Evolutionary conservation across 1,140 invertebrate genomes (phyloP), one percentile per base, ranked within the genome.

Genomic region (Brachionus manjavacas): DNA sequence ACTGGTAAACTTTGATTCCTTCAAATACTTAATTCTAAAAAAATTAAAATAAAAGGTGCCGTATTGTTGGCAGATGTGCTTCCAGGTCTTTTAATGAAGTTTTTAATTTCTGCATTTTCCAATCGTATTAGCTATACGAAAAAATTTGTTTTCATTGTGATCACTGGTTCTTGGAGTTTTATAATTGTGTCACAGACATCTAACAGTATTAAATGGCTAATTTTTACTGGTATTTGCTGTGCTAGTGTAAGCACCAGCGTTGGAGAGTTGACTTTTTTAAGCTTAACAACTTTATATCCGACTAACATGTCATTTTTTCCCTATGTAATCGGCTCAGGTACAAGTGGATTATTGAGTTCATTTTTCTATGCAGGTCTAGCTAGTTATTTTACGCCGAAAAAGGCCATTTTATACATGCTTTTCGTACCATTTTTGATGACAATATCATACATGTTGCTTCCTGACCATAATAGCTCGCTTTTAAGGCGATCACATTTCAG

Each of bases 31-130:
- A 2, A 11, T 41, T 31, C 25, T 31, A n/a, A 14, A 31, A 43
- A 35, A 23, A 11, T 23, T 74, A 20, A 3, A 2, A 23, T n/a
- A 74, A 74, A n/a, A 74, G 94, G 94, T 4, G 93, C 93, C 2
- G 94, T 96, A 86, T 89, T 95, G 74, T 87, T 95, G 84, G 94
- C 94, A 23, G 94, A 95, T 88, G 93, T 95, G 68, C 86, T 95
- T 41, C 94, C 94, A 3, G 91, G 92, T 6, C 88, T 95, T 1
- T 83, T 92, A 20, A 92, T 95, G 12, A 95, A 95, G 89, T 86
- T 93, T 1, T 89, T 92, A 3, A 92, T 93, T 66, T 94, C 94
- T 2, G 94, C 95, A 87, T 91, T 94, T 81, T 85, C 89, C 28
- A 86, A 88, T 16, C 84, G 84, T 60, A 83, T 89, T 23, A 85